A percentile compares a stretch with the other conserved stretches of the same genome.
phyloP scores from a whole-genome alignment of 2,888 invertebrate genomes.

The Drosophila mayaguana region DNA sequence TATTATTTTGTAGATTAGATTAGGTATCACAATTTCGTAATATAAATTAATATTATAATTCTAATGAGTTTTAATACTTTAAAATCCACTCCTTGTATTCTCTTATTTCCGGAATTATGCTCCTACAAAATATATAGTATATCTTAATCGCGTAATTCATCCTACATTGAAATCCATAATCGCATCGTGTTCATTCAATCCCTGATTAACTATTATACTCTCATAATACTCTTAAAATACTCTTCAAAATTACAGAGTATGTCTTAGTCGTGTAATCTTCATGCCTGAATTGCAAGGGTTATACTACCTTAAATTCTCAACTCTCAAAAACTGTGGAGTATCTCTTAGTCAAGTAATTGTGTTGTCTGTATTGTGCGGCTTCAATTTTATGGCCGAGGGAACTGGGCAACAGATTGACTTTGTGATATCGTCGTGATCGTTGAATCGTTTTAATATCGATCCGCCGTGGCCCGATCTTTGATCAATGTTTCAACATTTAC shows the following conservation, averaged over 20 bases:
- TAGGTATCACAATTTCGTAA: too few species aligned
- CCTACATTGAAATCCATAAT: too few species aligned
- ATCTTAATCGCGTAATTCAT: neutral
- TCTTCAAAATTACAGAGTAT: too few species aligned
- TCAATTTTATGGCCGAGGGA: slow-evolving; percentile 33
- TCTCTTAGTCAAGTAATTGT: neutral
- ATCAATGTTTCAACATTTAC: slow-evolving; percentile 69
- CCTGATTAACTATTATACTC: too few species aligned
- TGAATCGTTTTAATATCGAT: slow-evolving; percentile 54
- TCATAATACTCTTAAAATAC: too few species aligned
- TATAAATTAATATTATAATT: too few species aligned
- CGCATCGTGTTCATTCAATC: too few species aligned
- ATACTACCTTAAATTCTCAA: neutral
- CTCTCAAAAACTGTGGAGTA: slow-evolving; percentile 22
- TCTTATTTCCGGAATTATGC: neutral
- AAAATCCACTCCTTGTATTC: neutral
- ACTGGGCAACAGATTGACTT: slow-evolving; percentile 46
- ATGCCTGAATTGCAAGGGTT: neutral
- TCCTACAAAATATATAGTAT: too few species aligned
- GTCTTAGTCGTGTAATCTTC: neutral
- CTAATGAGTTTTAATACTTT: neutral
- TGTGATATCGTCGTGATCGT: slow-evolving; percentile 67
- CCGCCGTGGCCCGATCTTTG: slow-evolving; percentile 54
- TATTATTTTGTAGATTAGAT: too few species aligned
- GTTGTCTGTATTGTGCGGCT: neutral